Base-by-base conservation (phyloP, 2,888 invertebrate genomes). In the Tillus elongatus region DNA sequence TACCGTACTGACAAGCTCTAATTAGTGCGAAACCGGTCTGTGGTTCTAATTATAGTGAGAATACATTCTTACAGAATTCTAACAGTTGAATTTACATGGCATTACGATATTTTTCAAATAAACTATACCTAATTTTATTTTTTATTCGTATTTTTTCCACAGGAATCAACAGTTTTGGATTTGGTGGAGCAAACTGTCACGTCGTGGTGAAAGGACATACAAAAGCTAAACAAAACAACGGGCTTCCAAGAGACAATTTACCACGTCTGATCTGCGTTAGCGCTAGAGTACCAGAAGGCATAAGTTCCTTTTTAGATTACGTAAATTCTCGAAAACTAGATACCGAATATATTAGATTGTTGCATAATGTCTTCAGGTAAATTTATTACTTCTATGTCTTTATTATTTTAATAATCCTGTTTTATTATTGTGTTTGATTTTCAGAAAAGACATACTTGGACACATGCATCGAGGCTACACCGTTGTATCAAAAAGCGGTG, bases 351-450 rank as follows among this genome's bases (percentile, higher is more conserved):
- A 24, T 24, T 8, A 24, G 24, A 8, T 24, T 24, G 24, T 8
- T 24, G n/a, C 6, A 24, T n/a, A n/a, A 24, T 24, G 24, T 24
- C 6, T 24, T 24, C n/a, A 24, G 24, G 24, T 24, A 29, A 29
- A 29, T 8, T 29, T 29, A 29, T 29, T 29, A 29, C 11, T n/a
- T n/a, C n/a, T n/a, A n/a, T n/a, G n/a, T n/a, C n/a, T n/a, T n/a
- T n/a, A n/a, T 8, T 24, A 24, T 24, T 24, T 24, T 24, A n/a
- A n/a, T n/a, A n/a, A n/a, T n/a, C n/a, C n/a, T 28, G 40, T 10
- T 51, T 47, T n/a, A n/a, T n/a, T n/a, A n/a, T n/a, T n/a, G n/a
- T n/a, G n/a, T n/a, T 11, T 36, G 4, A 9, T 11, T 32, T 29
- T 4, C 30, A 29, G 30, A 10, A 29, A 9, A 13, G 30, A 29